Evolutionary conservation across 2,888 invertebrate genomes (phyloP).

Genomic region (Harmothoe impar): DNA sequence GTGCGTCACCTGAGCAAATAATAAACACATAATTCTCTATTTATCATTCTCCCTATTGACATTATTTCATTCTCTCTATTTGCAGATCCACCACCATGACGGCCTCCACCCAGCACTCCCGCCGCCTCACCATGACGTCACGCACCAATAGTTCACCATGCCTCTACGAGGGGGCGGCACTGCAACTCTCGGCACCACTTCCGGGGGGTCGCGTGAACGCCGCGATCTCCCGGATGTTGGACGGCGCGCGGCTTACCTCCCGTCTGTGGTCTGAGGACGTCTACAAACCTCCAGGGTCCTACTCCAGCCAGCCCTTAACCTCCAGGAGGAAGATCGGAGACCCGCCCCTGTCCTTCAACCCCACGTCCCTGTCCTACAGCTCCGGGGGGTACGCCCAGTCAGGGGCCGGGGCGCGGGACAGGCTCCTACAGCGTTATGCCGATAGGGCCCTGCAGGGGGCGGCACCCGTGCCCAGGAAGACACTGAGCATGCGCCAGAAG

Average conservation of each 20-base stretch:
- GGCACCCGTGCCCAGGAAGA: background rate
- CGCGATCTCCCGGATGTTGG: slow-evolving; percentile 52
- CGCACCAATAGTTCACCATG: background rate
- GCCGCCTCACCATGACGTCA: background rate
- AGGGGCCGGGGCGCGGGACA: background rate
- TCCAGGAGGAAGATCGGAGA: background rate
- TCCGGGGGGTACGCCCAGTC: background rate
- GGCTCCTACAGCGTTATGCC: slow-evolving; percentile 20
- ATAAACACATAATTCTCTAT: too few species aligned
- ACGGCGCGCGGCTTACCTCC: background rate
- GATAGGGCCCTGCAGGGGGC: background rate
- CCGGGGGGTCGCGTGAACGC: slow-evolving; percentile 55
- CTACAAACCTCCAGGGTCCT: background rate
- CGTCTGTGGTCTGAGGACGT: slow-evolving; percentile 5
- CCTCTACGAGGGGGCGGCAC: background rate
- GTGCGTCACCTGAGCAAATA: too few species aligned
- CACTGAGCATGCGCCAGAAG: slow-evolving; percentile 35
- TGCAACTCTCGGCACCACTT: background rate
- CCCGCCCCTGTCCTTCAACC: background rate
- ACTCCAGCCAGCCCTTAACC: background rate
- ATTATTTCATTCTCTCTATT: background rate
- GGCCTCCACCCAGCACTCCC: background rate
- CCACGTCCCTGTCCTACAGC: background rate
- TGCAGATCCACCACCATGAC: background rate
- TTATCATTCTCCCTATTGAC: too few species aligned